Evolutionary conservation across 2,797 vertebrate species (phyloP).

Genomic region (Carduelis carduelis): DNA sequence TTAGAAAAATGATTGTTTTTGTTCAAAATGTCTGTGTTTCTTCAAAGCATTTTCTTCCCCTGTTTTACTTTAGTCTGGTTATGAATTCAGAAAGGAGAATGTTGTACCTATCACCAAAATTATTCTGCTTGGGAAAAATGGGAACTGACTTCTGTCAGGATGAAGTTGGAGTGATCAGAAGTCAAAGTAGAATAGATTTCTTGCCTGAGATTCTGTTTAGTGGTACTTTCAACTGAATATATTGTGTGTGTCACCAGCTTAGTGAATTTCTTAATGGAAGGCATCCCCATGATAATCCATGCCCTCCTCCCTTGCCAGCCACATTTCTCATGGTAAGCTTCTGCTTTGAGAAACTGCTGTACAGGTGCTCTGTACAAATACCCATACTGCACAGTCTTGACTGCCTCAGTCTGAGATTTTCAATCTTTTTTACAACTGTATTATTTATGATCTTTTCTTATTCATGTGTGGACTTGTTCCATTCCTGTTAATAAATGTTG

Average conservation of each 20-base stretch:
- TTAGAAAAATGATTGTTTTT: constrained; percentile 74
- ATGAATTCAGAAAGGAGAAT: constrained; percentile 19
- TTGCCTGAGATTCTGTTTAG: constrained; percentile 37
- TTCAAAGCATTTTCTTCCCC: constrained; percentile 52
- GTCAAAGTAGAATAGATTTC: constrained; percentile 60
- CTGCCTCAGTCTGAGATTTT: constrained; percentile 26
- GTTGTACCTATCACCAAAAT: neutral
- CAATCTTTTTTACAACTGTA: constrained; percentile 27
- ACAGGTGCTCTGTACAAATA: constrained; percentile 21
- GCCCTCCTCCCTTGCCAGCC: neutral
- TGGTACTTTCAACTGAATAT: neutral
- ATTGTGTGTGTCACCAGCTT: neutral
- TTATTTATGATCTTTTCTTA: constrained; percentile 48
- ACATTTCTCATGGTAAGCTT: constrained; percentile 34
- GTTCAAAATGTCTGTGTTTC: constrained; percentile 69
- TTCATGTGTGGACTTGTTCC: constrained; percentile 62
- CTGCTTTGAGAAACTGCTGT: constrained; percentile 26
- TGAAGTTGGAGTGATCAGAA: constrained; percentile 55
- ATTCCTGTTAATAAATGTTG: constrained; percentile 81
- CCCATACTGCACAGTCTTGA: neutral
- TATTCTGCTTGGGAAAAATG: constrained; percentile 56
- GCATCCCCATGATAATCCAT: neutral
- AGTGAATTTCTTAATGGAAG: constrained; percentile 40
- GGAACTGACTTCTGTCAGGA: constrained; percentile 55
- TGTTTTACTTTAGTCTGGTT: constrained; percentile 38